Percentiles rank a stretch among this genome's conserved stretches.
phyloP scores from a whole-genome alignment of 2,113 vertebrate species.

The Myrmophylax atrothorax region DNA sequence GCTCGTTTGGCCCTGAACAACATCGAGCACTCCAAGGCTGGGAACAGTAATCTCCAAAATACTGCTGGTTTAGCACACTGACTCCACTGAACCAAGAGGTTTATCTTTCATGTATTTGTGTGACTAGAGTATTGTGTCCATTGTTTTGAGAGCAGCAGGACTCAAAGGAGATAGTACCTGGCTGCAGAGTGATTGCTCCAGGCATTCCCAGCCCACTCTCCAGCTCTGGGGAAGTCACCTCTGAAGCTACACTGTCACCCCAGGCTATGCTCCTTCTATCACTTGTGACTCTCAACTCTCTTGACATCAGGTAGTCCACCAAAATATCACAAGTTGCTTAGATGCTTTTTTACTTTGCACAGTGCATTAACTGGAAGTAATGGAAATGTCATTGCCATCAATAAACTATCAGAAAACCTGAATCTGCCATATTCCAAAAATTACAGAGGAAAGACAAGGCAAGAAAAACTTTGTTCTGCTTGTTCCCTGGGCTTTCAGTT shows the following conservation, averaged over 20 bases:
- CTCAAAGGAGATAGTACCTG: neutral
- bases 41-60: neutral
- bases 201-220: neutral
- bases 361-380: neutral
- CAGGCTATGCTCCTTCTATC: rapidly evolving
- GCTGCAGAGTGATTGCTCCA: rapidly evolving
- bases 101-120: neutral
- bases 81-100: rapidly evolving
- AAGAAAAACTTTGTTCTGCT: neutral
- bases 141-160: neutral
- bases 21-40: neutral
- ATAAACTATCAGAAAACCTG: neutral
- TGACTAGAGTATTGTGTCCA: neutral
- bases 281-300: neutral
- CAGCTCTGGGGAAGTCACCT: neutral
- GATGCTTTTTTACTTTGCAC: neutral
- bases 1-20: neutral
- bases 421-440: neutral
- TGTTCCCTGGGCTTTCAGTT: neutral
- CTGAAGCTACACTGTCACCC: neutral
- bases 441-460: neutral
- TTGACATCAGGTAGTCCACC: neutral
- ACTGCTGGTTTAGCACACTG: neutral
- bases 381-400: neutral
- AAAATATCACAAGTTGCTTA: neutral